Evolutionary conservation across 2,113 vertebrate species (phyloP).

Genomic region (Ctenodactylus gundi): DNA sequence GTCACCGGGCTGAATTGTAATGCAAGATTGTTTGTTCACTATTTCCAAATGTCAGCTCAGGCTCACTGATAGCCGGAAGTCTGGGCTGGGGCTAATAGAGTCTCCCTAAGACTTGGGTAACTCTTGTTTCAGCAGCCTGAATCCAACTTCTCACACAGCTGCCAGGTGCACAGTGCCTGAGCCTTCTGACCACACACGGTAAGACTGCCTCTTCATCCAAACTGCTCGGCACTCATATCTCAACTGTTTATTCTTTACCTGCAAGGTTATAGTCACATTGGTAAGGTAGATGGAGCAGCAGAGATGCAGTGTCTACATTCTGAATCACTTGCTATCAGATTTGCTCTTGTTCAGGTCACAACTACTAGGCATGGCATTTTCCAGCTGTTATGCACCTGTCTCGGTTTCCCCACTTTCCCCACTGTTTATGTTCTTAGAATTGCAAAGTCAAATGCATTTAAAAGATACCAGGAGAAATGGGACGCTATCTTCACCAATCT

Average conservation of each 20-base stretch:
- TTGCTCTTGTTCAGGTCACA: background rate
- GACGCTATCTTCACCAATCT: background rate
- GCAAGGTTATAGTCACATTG: background rate
- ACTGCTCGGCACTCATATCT: background rate
- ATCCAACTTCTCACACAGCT: background rate
- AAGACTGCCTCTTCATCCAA: background rate
- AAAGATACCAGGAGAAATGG: background rate
- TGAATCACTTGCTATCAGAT: background rate
- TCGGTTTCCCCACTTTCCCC: background rate
- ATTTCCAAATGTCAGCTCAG: background rate
- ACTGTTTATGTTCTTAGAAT: background rate
- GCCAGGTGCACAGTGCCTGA: background rate
- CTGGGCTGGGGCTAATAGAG: background rate
- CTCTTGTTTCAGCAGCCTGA: background rate
- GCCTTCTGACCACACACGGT: background rate
- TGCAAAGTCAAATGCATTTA: background rate
- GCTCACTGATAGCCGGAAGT: background rate
- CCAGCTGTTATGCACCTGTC: background rate
- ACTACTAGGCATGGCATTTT: background rate
- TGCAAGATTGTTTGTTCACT: background rate
- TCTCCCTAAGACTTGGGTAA: background rate
- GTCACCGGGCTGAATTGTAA: background rate
- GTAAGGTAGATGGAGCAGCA: background rate
- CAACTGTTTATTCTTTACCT: background rate
- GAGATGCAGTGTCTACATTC: background rate